These are phyloP conservation scores for Drosophila peninsularis DNA, from an alignment of 2,888 invertebrate genomes.

Conservation along the genomic window DNA sequence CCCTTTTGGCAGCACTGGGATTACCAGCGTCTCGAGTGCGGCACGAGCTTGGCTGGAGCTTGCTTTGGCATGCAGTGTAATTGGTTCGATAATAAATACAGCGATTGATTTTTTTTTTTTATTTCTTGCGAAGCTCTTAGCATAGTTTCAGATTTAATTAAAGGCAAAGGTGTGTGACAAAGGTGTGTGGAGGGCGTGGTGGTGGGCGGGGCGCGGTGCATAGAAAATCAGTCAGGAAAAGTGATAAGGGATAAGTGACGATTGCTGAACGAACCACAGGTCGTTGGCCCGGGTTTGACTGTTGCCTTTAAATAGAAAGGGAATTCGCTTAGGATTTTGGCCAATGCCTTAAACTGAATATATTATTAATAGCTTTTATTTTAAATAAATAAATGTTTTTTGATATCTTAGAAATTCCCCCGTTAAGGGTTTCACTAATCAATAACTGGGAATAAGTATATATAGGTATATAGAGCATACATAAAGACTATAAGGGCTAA, in stretches of 20 bases:
- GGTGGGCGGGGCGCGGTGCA: constrained; percentile 3
- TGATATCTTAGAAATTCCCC: too few relatives aligned
- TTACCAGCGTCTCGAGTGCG: constrained; percentile 58
- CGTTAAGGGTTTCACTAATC: too few relatives aligned
- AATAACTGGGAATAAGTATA: too few relatives aligned
- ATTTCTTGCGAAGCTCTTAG: constrained; percentile 11
- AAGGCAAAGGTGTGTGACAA: constrained; percentile 38
- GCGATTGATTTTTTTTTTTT: constrained; percentile 56
- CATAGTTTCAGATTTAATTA: constrained; percentile 43
- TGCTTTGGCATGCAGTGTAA: constrained; percentile 50
- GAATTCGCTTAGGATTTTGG: too few relatives aligned
- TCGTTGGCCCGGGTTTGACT: constrained; percentile 20
- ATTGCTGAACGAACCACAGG: constrained; percentile 13
- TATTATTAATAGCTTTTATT: too few relatives aligned
- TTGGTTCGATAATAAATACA: constrained; percentile 77
- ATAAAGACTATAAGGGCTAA: too few relatives aligned
- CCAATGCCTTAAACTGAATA: too few relatives aligned
- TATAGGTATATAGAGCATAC: too few relatives aligned
- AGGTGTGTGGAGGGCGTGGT: background rate
- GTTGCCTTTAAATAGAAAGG: background rate
- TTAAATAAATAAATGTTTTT: too few relatives aligned
- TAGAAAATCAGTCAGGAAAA: constrained; percentile 22
- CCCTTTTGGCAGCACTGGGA: background rate
- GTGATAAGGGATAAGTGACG: constrained; percentile 25
- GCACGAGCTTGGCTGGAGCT: background rate